Base-by-base conservation (phyloP, 2,888 invertebrate species). In the Caenorhabditis sp. region DNA sequence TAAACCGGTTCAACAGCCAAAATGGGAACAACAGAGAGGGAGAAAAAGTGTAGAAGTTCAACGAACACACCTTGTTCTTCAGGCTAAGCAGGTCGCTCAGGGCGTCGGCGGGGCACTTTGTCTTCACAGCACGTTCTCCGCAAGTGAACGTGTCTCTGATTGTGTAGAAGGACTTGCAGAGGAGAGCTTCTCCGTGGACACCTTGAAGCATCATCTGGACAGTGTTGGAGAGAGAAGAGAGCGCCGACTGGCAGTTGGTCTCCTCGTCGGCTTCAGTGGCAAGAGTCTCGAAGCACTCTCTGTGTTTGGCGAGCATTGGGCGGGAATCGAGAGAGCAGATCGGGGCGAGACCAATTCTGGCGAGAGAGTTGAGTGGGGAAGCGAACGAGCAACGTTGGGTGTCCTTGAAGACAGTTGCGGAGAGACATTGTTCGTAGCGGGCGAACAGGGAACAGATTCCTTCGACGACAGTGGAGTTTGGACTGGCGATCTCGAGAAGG, bases 141-240 rank as follows among this genome's bases (percentile, higher is more conserved):
- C 90, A 90, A 8, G 82, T 65, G 85, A 90, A 90, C 0, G 88
- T 87, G 24, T 88, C 81, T 20, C 89, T 71, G 32, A 90, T 88
- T 5, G 88, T 79, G 72, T 90, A 90, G 85, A 90, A 90, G 2
- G 88, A 83, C 61, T 90, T 90, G 82, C 90, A 90, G 26, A 90
- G 81, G 18, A 90, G 84, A 20, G 90, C 90, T 47, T 90, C 89
- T 28, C 89, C 89, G 61, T 90, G 90, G 20, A 90, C 86, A 37
- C 90, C 90, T 72, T 87, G 61, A 9, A 90, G 68, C 90, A 90
- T 90, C 80, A 85, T 83, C 40, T 87, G 83, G 18, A 90, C 88
- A 13, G 88, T 85, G 11, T 81, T 58, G 5, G 88, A 88, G 11
- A 90, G 83, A 26, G 78, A 55, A n/a, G 85, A 79, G 4, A 90